A percentile compares a stretch with the other conserved stretches of the same genome.
Conservation (phyloP, 2,888 invertebrate species). For the Rhagophthalmus giganteus region DNA sequence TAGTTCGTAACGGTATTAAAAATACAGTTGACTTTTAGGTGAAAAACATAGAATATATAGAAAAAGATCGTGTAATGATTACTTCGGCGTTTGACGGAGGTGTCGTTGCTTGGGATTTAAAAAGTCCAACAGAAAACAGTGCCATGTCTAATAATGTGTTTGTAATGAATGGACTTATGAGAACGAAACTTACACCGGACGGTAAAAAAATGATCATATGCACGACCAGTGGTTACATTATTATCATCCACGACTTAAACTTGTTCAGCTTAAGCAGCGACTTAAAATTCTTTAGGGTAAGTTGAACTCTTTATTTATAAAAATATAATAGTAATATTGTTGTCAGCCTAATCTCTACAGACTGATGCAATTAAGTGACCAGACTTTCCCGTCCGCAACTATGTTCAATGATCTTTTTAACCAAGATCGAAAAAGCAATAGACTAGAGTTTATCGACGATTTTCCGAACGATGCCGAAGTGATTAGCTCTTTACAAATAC, state of each 20-base stretch:
- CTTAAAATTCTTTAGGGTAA: constrained; percentile 81
- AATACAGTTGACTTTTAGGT: too few relatives aligned
- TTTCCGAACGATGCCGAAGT: constrained; percentile 93
- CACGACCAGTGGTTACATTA: constrained; percentile 86
- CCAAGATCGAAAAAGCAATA: constrained; percentile 71
- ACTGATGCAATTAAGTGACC: constrained; percentile 84
- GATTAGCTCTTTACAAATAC: constrained; percentile 84
- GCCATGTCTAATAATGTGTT: constrained; percentile 81
- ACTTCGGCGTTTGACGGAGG: constrained; percentile 93
- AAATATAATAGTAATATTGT: too few relatives aligned
- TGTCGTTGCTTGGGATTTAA: constrained; percentile 93
- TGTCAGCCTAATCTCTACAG: constrained; percentile 85
- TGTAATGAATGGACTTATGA: constrained; percentile 81
- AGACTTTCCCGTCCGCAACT: constrained; percentile 78
- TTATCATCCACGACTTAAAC: constrained; percentile 87
- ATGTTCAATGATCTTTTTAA: constrained; percentile 83
- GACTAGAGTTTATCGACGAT: constrained; percentile 88
- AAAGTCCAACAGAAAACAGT: constrained; percentile 78
- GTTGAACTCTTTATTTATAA: too few relatives aligned
- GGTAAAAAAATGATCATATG: constrained; percentile 86
- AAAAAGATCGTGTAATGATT: constrained; percentile 79
- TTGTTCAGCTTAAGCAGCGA: constrained; percentile 77
- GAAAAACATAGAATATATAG: constrained; percentile 92
- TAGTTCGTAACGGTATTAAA: too few relatives aligned
- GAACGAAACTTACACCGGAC: constrained; percentile 85